Conservation (phyloP, 64 coral and sea anemone genomes). For the Porites australiensis region DNA sequence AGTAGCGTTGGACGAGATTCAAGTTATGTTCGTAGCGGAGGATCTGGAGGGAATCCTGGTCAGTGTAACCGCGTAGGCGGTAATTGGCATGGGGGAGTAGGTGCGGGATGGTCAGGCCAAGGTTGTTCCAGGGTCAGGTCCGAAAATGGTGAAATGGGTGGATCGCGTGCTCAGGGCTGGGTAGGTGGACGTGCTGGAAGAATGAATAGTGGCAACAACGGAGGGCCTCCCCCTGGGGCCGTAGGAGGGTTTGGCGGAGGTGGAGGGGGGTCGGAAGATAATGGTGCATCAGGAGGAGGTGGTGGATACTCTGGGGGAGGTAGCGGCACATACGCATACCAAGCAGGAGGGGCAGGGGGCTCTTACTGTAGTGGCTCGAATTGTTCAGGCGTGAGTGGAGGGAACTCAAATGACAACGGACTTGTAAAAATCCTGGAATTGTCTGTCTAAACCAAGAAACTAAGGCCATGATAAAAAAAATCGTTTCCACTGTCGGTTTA, state of each 20-base stretch:
- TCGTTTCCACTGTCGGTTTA: not conserved
- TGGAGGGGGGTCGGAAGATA: slow-evolving; percentile 39
- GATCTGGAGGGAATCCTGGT: slow-evolving; percentile 9
- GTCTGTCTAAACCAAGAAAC: not conserved
- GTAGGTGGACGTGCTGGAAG: slow-evolving; percentile 48
- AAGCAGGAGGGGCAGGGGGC: slow-evolving; percentile 70
- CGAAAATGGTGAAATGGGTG: slow-evolving; percentile 26
- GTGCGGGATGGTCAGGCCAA: slow-evolving; percentile 36
- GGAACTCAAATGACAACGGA: slow-evolving; percentile 28
- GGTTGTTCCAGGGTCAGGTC: slow-evolving; percentile 20
- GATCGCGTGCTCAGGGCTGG: slow-evolving; percentile 41
- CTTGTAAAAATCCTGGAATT: slow-evolving; percentile 13
- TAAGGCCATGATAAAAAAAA: not conserved
- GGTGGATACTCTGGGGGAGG: slow-evolving; percentile 45
- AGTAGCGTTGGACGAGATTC: slow-evolving; percentile 4
- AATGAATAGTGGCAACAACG: slow-evolving; percentile 66
- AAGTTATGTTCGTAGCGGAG: not conserved
- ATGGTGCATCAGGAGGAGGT: slow-evolving; percentile 51
- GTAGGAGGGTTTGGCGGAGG: slow-evolving; percentile 71
- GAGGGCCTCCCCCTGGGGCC: slow-evolving; percentile 45
- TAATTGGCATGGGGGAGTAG: slow-evolving; percentile 35
- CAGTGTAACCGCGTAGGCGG: slow-evolving; percentile 20
- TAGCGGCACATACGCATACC: slow-evolving; percentile 22
- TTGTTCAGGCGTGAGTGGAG: slow-evolving; percentile 18
- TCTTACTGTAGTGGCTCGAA: slow-evolving; percentile 31